A percentile compares a stretch with the other conserved stretches of the same genome.
phyloP scores from a whole-genome alignment of 2,797 vertebrate genomes.

The Clamator glandarius region DNA sequence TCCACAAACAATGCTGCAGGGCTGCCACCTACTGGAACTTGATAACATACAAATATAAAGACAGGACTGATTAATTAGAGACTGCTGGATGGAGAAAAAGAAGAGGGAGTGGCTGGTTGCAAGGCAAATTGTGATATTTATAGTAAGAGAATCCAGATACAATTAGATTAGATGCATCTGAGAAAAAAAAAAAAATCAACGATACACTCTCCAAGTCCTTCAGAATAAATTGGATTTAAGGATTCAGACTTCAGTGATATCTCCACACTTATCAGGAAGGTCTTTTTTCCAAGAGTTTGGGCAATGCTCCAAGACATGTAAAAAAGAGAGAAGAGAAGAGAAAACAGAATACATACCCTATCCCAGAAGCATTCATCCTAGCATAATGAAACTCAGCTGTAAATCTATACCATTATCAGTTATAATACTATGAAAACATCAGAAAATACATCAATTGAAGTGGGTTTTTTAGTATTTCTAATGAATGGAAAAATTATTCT shows the following conservation, averaged over 20 bases:
- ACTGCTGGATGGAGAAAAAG: background rate
- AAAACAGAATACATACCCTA: background rate
- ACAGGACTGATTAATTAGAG: background rate
- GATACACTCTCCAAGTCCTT: background rate
- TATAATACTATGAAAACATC: background rate
- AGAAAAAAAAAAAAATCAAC: background rate
- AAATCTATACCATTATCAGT: background rate
- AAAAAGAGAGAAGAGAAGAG: background rate
- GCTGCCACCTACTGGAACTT: conserved; percentile 45
- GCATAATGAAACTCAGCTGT: background rate
- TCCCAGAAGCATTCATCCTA: background rate
- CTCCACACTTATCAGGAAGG: background rate
- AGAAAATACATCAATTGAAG: background rate
- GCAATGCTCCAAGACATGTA: background rate
- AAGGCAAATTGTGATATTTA: background rate
- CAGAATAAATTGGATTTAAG: background rate
- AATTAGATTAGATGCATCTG: background rate
- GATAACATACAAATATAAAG: fast-evolving
- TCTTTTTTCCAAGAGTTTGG: background rate
- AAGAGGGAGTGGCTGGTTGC: background rate
- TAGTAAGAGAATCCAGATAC: background rate
- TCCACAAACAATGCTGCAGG: background rate
- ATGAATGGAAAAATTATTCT: background rate
- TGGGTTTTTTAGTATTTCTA: background rate
- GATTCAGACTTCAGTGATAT: background rate